These are phyloP conservation scores for Ceratosolen solmsi DNA, from an alignment of 1,140 invertebrate species.

Conservation along the genomic window DNA sequence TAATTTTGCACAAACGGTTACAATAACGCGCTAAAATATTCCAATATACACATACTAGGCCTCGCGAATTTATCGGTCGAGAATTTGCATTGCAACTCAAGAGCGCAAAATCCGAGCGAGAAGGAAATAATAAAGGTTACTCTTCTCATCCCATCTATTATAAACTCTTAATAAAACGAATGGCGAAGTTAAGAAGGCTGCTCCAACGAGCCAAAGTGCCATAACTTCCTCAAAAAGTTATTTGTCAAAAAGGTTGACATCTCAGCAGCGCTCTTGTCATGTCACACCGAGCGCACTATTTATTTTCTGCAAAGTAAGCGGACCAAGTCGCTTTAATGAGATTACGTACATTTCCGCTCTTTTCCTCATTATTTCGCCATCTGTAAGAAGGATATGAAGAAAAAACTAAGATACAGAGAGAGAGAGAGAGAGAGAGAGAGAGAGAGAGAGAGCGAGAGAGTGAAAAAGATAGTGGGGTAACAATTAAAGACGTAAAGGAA, in stretches of 20 bases:
- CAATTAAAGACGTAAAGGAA: neutral
- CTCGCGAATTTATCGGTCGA: neutral
- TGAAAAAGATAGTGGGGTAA: neutral
- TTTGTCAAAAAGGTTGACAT: constrained; percentile 37
- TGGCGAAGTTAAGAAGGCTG: constrained; percentile 21
- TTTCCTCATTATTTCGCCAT: constrained; percentile 19
- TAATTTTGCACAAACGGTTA: no score
- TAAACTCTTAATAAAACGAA: constrained; percentile 24
- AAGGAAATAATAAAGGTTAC: neutral
- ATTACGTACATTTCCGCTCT: constrained; percentile 35
- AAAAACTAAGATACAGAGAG: neutral
- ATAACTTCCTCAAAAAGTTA: constrained; percentile 23
- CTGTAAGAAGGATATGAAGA: neutral
- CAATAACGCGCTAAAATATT: no score
- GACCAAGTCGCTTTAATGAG: constrained; percentile 17
- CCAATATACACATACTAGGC: no score
- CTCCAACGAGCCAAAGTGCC: neutral
- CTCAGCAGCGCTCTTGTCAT: neutral
- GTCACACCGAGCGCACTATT: neutral
- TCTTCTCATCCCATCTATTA: constrained; percentile 13
- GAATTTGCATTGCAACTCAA: neutral
- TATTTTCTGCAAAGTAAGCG: constrained; percentile 42
- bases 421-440: neutral
- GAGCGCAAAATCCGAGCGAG: neutral
- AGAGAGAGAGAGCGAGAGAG: neutral